Conservation (phyloP, 2,113 vertebrate species). For the Neofelis nebulosa region DNA sequence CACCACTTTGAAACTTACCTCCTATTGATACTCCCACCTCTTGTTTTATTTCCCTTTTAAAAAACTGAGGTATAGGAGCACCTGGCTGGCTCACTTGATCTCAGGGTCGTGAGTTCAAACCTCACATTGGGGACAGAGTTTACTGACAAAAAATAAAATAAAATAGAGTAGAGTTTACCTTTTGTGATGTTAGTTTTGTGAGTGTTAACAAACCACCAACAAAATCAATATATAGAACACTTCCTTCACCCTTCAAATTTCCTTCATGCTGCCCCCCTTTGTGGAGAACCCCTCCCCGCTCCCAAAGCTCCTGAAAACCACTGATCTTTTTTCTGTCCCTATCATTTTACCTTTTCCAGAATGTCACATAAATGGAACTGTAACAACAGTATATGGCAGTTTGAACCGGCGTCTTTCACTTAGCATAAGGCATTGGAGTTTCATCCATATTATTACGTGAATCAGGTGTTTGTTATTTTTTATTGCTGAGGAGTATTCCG, state of each 20-base stretch:
- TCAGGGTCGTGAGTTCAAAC: neutral
- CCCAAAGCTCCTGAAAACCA: neutral
- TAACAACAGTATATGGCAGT: neutral
- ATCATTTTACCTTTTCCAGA: neutral
- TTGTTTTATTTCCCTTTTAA: conserved; percentile 27
- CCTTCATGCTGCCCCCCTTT: neutral
- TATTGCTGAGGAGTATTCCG: conserved; percentile 14
- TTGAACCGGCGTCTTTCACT: conserved; percentile 12
- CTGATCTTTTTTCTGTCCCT: conserved; percentile 11
- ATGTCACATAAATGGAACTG: neutral
- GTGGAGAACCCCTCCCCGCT: neutral
- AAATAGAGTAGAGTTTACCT: neutral
- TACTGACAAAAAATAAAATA: neutral
- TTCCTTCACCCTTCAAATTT: neutral
- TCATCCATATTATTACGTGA: neutral
- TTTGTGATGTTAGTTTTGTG: neutral
- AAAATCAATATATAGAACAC: conserved; percentile 25
- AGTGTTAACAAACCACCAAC: conserved; percentile 19
- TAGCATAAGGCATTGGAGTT: conserved; percentile 10
- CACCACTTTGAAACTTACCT: neutral
- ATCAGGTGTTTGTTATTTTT: conserved; percentile 19
- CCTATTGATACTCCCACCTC: neutral
- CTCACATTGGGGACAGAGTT: neutral
- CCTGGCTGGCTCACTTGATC: neutral
- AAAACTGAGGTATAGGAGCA: neutral